phyloP scores from a whole-genome alignment of 2,113 vertebrate genomes.

The Ammodytes marinus region DNA sequence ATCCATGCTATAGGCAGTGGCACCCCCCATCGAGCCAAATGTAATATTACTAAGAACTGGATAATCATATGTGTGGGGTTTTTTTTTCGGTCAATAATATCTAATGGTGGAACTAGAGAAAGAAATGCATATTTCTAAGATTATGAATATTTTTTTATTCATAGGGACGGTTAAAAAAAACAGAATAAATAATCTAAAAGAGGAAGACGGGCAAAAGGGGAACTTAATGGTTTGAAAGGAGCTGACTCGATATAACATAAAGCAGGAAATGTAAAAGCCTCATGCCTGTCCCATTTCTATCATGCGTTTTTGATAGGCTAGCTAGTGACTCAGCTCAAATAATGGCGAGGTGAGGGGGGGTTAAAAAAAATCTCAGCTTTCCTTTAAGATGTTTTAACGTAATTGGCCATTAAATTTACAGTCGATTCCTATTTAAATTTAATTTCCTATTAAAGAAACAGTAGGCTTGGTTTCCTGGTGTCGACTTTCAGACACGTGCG shows the following conservation, averaged over 20 bases:
- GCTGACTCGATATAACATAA: not conserved
- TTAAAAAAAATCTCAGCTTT: no score
- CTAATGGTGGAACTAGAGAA: not conserved
- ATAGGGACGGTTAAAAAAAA: no score
- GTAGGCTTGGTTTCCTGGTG: not conserved
- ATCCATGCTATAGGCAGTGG: no score
- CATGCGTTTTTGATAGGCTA: no score
- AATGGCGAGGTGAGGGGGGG: no score
- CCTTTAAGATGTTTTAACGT: not conserved
- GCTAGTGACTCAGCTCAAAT: not conserved
- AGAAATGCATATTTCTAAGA: no score
- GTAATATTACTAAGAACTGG: not conserved
- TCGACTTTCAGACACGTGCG: slow-evolving; percentile 29
- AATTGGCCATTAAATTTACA: slow-evolving; percentile 32
- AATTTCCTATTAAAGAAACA: slow-evolving; percentile 40
- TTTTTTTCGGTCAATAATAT: not conserved
- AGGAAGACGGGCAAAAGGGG: not conserved
- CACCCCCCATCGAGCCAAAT: no score
- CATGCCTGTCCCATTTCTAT: no score
- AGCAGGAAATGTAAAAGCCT: not conserved
- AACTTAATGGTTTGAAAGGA: not conserved
- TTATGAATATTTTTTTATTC: no score
- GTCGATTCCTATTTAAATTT: not conserved
- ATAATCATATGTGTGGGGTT: not conserved
- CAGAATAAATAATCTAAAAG: no score